Evolutionary conservation across 2,797 vertebrate species (phyloP).

Genomic region (Simalia tracyae): DNA sequence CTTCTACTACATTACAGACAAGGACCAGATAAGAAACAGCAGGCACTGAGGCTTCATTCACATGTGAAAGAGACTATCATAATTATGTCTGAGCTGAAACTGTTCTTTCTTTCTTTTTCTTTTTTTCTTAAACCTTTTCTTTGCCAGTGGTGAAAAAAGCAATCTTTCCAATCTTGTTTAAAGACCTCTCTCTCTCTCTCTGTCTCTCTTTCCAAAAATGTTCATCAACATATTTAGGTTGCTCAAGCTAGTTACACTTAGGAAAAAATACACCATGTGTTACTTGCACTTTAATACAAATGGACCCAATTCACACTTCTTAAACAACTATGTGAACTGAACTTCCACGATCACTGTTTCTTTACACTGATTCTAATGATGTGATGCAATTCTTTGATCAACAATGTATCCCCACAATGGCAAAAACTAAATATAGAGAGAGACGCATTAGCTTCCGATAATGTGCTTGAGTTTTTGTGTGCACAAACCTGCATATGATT

Average conservation of each 20-base stretch:
- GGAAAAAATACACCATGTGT: too few species aligned
- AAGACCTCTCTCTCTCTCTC: neutral
- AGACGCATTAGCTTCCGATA: too few species aligned
- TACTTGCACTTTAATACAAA: too few species aligned
- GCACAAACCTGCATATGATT: too few species aligned
- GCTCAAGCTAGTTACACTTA: too few species aligned
- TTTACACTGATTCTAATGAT: neutral
- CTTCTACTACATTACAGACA: neutral
- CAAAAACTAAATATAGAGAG: neutral
- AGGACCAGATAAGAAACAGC: slow-evolving; percentile 1
- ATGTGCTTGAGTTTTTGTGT: too few species aligned
- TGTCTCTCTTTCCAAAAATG: neutral
- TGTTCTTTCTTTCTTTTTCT: neutral
- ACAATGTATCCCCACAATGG: neutral
- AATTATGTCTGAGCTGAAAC: neutral
- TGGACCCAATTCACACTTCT: too few species aligned
- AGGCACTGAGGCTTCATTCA: neutral
- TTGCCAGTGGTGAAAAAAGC: slow-evolving; percentile 33
- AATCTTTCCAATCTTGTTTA: neutral
- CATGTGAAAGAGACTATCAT: neutral
- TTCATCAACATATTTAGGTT: too few species aligned
- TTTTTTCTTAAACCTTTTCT: slow-evolving; percentile 15
- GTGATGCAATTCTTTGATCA: neutral
- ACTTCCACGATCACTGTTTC: too few species aligned
- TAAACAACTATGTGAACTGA: too few species aligned